Base-by-base conservation (phyloP, 2,113 vertebrate species). In the Amia ocellicauda region DNA sequence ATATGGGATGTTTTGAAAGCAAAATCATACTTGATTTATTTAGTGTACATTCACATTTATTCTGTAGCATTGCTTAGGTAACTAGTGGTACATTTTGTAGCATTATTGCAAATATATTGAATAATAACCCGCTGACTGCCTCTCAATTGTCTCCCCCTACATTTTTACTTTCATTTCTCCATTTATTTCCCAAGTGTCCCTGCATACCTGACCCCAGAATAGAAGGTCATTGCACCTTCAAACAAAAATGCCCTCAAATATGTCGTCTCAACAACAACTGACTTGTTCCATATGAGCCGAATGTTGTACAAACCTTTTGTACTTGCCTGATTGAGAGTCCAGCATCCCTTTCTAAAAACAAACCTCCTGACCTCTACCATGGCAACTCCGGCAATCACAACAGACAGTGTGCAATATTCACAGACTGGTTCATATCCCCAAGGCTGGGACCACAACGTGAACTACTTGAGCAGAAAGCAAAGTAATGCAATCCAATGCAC, bases 211-310 rank as follows among this genome's bases (percentile, higher is more conserved):
- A 66, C 19, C 2, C 61, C 65, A 59, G 71, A 63, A 76, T 69
- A 68, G 36, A 63, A 62, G 56, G 67, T 58, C 63, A 58, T 50
- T 43, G 65, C 62, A 64, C 55, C 61, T 69, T 77, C 73, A 61
- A 73, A 71, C 73, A 66, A 70, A 76, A 72, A 66, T 57, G 69
- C 72, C 52, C 31, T 63, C 49, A 54, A 57, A 64, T 56, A 20
- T 20, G n/a, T 45, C 41, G 36, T 47, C 41, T 28, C 45, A 28
- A 69, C 71, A 57, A 60, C 26, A 63, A 43, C 51, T 52, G 61
- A 61, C 68, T 11, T 56, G 54, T 52, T 62, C 57, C 58, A 66
- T 43, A 50, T 69, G 60, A 70, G 28, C 54, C 16, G 29, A 69
- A 17, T 19, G 24, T 27, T 43, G 14, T 27, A 27, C 8, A 22